phyloP scores from a whole-genome alignment of 2,797 vertebrate genomes.

The Erithacus rubecula region DNA sequence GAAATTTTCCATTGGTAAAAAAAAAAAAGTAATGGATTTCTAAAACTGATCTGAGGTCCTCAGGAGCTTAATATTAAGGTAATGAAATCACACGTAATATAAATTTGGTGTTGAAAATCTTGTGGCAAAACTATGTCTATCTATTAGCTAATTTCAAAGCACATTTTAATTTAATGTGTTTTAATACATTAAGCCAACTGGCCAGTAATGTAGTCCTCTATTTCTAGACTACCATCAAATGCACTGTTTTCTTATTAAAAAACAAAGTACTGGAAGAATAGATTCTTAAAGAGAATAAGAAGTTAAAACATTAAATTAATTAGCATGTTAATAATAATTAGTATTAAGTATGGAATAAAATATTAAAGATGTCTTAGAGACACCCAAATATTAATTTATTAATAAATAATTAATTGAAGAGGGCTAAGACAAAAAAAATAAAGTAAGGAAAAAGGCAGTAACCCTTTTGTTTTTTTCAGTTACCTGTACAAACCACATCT shows the following conservation, averaged over 20 bases:
- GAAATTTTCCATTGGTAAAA: neutral
- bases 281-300: neutral
- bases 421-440: neutral
- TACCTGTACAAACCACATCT: neutral
- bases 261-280: neutral
- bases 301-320: neutral
- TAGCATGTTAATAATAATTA: too few species aligned
- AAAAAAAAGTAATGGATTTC: neutral
- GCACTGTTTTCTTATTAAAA: neutral
- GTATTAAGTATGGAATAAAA: neutral
- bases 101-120: neutral
- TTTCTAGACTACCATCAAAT: neutral
- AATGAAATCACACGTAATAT: neutral
- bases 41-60: neutral
- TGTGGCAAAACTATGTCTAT: neutral
- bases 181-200: neutral
- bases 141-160: neutral
- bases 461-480: neutral
- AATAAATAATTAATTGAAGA: neutral
- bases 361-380: neutral
- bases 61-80: neutral
- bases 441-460: neutral
- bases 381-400: neutral
- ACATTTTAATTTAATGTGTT: neutral
- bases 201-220: neutral